Evolutionary conservation across 2,113 vertebrate species (phyloP).

Genomic region (Thamnaconus septentrionalis): DNA sequence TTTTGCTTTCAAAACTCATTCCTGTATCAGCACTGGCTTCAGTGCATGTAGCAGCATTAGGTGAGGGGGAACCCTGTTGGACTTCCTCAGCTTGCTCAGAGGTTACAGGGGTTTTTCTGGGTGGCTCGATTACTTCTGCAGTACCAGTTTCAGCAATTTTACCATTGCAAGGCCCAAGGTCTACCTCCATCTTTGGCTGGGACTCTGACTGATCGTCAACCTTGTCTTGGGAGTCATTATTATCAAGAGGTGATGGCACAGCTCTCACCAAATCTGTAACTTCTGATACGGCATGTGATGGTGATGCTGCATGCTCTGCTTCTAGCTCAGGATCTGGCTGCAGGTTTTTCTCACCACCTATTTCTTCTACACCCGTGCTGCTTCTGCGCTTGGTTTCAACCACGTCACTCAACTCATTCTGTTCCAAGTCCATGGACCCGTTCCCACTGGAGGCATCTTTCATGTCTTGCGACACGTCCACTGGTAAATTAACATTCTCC

Average conservation of each 20-base stretch:
- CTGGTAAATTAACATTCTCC: background rate
- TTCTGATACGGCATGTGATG: conserved; percentile 13
- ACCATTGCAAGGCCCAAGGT: background rate
- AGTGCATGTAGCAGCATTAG: background rate
- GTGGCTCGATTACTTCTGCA: conserved; percentile 1
- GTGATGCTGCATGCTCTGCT: background rate
- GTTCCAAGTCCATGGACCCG: conserved; percentile 4
- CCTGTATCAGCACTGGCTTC: background rate
- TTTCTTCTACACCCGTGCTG: conserved; percentile 1
- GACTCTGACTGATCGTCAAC: conserved; percentile 10
- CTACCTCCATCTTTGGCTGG: conserved; percentile 17
- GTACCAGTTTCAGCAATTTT: background rate
- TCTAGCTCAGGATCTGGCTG: conserved; percentile 11
- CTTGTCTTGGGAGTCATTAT: background rate
- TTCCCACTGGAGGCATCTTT: conserved; percentile 12
- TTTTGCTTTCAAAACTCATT: background rate
- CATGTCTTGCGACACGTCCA: background rate
- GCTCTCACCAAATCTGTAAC: background rate
- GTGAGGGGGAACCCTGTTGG: no score
- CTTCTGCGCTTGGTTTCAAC: conserved; percentile 3
- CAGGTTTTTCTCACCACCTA: background rate
- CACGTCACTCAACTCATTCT: background rate
- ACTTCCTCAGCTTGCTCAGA: background rate
- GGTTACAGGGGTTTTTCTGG: background rate
- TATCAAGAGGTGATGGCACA: background rate